A percentile compares a stretch with the other conserved stretches of the same genome.
These are phyloP conservation scores for Lysandra coridon DNA, from an alignment of 2,888 invertebrate genomes.

Conservation along the genomic window DNA sequence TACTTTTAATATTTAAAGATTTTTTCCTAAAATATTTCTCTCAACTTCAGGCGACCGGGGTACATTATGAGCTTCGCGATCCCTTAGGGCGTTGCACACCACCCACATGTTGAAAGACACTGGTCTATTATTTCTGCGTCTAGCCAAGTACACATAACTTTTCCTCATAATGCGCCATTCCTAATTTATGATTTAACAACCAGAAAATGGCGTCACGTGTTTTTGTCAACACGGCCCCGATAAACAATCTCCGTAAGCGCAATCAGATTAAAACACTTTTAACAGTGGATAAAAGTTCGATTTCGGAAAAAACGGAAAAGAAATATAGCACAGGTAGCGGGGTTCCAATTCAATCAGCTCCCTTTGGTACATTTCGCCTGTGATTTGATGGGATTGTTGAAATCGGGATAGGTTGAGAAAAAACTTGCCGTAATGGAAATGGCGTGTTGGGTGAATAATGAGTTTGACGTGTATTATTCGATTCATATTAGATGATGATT, in stretches of 20 bases:
- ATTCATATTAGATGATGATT: background rate
- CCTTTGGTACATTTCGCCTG: conserved; percentile 64
- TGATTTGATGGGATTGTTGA: conserved; percentile 79
- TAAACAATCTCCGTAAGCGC: conserved; percentile 68
- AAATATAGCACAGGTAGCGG: conserved; percentile 73
- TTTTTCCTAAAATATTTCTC: too few species aligned
- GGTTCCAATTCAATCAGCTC: conserved; percentile 78
- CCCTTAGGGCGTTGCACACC: too few species aligned
- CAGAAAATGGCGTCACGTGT: background rate
- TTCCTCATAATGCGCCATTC: background rate
- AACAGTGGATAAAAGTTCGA: conserved; percentile 75
- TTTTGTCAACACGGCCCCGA: conserved; percentile 23
- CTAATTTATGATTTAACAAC: background rate
- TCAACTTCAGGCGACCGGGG: too few species aligned
- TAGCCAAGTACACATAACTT: background rate
- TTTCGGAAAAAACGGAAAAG: conserved; percentile 70
- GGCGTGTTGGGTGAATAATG: conserved; percentile 52
- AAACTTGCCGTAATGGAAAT: conserved; percentile 67
- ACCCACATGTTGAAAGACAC: too few species aligned
- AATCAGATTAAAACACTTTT: conserved; percentile 79
- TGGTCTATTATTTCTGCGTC: too few species aligned
- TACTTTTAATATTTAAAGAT: too few species aligned
- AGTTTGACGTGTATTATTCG: conserved; percentile 37
- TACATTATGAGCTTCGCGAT: too few species aligned
- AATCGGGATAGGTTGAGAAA: conserved; percentile 68